Conservation (phyloP, 2,888 invertebrate species). For the Cryptocephalus primarius region DNA sequence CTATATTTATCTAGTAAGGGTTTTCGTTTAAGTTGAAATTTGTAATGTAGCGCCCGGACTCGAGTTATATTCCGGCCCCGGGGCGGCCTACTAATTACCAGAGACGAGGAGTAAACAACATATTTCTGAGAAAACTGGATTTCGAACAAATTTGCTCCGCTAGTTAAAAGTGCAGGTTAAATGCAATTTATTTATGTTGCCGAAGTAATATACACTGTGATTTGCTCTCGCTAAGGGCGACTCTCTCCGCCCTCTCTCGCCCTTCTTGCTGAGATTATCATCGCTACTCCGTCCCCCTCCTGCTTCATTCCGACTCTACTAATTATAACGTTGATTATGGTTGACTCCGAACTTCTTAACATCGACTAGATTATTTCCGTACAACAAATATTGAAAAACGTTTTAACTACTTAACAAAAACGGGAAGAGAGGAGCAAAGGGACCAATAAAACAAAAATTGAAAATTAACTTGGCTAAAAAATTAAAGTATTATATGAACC, state of each 20-base stretch:
- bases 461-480: too few relatives aligned
- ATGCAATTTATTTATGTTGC: conserved; percentile 27
- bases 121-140: conserved; percentile 33
- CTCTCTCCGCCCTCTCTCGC: not conserved
- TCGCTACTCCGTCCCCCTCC: too few relatives aligned
- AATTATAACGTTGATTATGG: too few relatives aligned
- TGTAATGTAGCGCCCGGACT: conserved; percentile 25
- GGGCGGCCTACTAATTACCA: conserved; percentile 31
- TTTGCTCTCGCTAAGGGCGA: conserved; percentile 7
- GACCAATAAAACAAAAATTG: too few relatives aligned
- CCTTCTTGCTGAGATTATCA: too few relatives aligned
- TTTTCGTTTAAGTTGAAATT: conserved; percentile 30
- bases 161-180: conserved; percentile 30
- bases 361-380: too few relatives aligned
- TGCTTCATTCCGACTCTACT: too few relatives aligned
- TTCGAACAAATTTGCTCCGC: conserved; percentile 31
- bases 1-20: conserved; percentile 30
- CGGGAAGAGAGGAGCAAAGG: too few relatives aligned
- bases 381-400: too few relatives aligned
- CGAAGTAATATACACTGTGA: conserved; percentile 14
- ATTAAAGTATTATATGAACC: too few relatives aligned
- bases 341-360: too few relatives aligned
- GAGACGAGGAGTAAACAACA: conserved; percentile 31
- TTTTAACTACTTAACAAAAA: too few relatives aligned
- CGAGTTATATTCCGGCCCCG: conserved; percentile 19